These are phyloP conservation scores for Calephelis perditalis DNA, from an alignment of 2,888 invertebrate species.

Conservation along the genomic window DNA sequence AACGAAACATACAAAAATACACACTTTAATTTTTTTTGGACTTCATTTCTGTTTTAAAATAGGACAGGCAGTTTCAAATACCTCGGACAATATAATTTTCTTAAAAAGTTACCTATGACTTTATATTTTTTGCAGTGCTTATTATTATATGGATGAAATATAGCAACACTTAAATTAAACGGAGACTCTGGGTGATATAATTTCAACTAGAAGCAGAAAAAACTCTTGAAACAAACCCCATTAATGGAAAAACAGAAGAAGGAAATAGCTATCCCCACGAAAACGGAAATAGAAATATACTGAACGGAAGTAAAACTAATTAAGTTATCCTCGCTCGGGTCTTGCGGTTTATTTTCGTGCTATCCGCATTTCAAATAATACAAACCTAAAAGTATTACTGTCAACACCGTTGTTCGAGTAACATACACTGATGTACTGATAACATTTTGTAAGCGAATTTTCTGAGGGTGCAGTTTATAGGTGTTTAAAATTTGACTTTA, in stretches of 20 bases:
- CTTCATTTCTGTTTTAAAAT: too few relatives aligned
- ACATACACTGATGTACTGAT: conserved; percentile 62
- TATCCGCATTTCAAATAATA: conserved; percentile 58
- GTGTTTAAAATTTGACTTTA: conserved; percentile 39
- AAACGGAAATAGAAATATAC: conserved; percentile 75
- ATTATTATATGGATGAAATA: neutral
- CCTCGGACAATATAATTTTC: too few relatives aligned
- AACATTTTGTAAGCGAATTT: conserved; percentile 59
- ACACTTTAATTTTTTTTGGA: too few relatives aligned
- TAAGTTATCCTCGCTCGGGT: conserved; percentile 71
- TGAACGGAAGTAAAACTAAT: conserved; percentile 75
- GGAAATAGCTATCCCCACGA: conserved; percentile 63
- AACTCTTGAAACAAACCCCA: conserved; percentile 59
- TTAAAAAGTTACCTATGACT: too few relatives aligned
- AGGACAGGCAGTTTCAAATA: too few relatives aligned
- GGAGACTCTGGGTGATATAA: neutral
- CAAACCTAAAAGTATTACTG: conserved; percentile 56
- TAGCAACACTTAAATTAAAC: neutral
- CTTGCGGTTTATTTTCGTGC: conserved; percentile 71
- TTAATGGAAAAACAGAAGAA: conserved; percentile 68
- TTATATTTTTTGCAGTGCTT: too few relatives aligned
- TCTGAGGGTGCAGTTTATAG: conserved; percentile 40
- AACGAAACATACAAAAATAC: too few relatives aligned
- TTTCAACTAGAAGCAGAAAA: conserved; percentile 34
- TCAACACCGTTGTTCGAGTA: conserved; percentile 57